Evolutionary conservation across 2,888 invertebrate genomes (phyloP).

Genomic region (Drosophila yooni): DNA sequence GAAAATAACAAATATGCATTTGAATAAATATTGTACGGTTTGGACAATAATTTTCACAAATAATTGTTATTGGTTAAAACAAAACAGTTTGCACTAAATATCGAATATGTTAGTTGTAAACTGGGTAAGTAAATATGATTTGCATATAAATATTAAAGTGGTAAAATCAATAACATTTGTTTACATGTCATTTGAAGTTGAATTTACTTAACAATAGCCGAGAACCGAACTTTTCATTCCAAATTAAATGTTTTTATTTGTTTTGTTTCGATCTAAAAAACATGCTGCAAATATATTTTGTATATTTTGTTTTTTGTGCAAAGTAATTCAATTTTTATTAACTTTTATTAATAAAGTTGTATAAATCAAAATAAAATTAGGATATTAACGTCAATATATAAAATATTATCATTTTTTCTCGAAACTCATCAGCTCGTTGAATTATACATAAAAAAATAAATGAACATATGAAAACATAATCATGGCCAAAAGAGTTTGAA

Average conservation of each 20-base stretch:
- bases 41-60: not conserved
- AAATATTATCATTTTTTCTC: not conserved
- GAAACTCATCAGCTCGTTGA: not conserved
- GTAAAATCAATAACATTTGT: not conserved
- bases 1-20: not conserved
- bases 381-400: not conserved
- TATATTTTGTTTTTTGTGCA: not conserved
- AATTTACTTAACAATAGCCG: no score
- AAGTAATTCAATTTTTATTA: not conserved
- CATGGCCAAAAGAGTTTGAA: not conserved
- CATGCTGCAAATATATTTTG: not conserved
- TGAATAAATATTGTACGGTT: no score
- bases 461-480: not conserved
- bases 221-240: no score
- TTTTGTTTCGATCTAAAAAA: not conserved
- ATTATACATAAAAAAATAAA: not conserved
- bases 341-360: no score
- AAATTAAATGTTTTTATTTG: not conserved
- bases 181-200: not conserved
- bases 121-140: not conserved
- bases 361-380: not conserved
- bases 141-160: not conserved
- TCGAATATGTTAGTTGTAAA: not conserved
- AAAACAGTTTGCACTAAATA: not conserved
- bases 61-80: not conserved